These are phyloP conservation scores for Globia sparganii DNA, from an alignment of 2,888 invertebrate genomes.

Conservation along the genomic window DNA sequence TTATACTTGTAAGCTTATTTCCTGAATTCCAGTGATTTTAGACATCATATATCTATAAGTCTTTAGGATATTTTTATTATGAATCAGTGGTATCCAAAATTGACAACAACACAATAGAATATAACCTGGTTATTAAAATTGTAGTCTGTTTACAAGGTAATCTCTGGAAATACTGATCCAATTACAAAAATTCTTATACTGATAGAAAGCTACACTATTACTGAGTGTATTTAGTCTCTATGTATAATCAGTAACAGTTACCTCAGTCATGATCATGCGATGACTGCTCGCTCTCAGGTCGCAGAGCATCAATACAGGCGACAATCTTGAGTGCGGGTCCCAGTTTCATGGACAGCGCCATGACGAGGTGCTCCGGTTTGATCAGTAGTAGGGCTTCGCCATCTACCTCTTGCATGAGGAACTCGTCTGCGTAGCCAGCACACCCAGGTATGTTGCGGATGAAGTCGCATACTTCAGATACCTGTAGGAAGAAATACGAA, in stretches of 20 bases:
- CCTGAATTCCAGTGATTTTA: no score
- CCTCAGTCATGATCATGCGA: slow-evolving; percentile 81
- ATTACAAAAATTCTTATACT: neutral
- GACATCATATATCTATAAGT: no score
- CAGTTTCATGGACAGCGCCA: slow-evolving; percentile 98
- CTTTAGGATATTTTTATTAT: no score
- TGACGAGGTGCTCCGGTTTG: slow-evolving; percentile 98
- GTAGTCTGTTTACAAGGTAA: slow-evolving; percentile 1
- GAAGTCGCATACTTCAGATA: slow-evolving; percentile 96
- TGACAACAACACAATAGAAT: no score
- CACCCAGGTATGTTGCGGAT: slow-evolving; percentile 97
- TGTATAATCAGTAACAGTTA: slow-evolving; percentile 46
- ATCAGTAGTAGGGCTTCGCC: slow-evolving; percentile 98
- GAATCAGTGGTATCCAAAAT: no score
- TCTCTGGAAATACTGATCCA: neutral
- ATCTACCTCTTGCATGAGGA: slow-evolving; percentile 98
- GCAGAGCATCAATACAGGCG: slow-evolving; percentile 96
- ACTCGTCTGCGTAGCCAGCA: slow-evolving; percentile 97
- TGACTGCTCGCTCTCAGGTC: slow-evolving; percentile 90
- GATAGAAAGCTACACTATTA: neutral
- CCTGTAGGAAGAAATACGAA: slow-evolving; percentile 87
- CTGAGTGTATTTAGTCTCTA: neutral
- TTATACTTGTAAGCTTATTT: neutral
- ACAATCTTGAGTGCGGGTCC: slow-evolving; percentile 99
- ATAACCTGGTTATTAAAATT: neutral